These are phyloP conservation scores for Micrastur ruficollis DNA, from an alignment of 2,797 vertebrate genomes.

Conservation along the genomic window DNA sequence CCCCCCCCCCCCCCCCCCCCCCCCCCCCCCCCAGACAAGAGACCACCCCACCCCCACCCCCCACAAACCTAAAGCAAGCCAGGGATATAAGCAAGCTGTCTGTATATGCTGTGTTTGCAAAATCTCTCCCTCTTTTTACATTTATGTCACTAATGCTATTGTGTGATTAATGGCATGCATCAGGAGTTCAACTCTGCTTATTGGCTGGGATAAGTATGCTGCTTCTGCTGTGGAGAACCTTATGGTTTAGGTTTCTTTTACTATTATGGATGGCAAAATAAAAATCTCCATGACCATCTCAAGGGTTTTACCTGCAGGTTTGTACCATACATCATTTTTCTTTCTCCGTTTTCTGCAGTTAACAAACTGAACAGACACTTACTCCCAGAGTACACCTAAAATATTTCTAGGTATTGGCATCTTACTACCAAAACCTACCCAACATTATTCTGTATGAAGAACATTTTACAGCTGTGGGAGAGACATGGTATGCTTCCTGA, in stretches of 20 bases:
- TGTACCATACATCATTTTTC: not conserved
- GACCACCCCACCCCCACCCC: rapidly evolving
- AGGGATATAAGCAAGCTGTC: not conserved
- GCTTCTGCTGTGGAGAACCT: not conserved
- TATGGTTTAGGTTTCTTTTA: not conserved
- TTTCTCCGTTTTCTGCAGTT: conserved; percentile 16
- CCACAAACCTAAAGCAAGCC: not conserved
- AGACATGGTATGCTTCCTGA: not conserved
- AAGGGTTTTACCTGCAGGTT: conserved; percentile 7
- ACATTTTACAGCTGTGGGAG: conserved; percentile 27
- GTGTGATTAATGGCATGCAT: not conserved
- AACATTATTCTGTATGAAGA: not conserved
- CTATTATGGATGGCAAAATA: not conserved
- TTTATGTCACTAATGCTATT: not conserved
- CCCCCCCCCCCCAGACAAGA: too few relatives aligned
- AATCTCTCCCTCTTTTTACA: not conserved
- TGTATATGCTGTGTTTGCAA: not conserved
- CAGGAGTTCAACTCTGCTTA: not conserved
- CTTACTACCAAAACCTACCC: not conserved
- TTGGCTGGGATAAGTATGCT: not conserved
- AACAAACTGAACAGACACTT: not conserved
- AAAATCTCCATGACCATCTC: not conserved
- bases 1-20: too few relatives aligned
- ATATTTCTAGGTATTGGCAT: conserved; percentile 24
- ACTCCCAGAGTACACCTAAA: conserved; percentile 16